A percentile compares a stretch with the other conserved stretches of the same genome.
Conservation (phyloP, 1,140 invertebrate genomes). For the Atta cephalotes region DNA sequence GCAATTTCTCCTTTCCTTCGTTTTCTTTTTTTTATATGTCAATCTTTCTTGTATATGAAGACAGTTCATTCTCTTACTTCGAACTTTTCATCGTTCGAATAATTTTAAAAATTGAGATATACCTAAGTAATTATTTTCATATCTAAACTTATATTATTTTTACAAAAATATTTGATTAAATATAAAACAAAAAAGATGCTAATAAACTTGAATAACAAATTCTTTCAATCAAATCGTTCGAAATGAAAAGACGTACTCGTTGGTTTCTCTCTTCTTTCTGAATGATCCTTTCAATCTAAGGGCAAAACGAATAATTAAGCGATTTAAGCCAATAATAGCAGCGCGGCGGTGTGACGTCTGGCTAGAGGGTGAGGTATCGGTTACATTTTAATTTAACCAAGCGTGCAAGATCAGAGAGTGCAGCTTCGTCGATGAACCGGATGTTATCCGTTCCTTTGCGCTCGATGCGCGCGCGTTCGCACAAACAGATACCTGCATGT, state of each 20-base stretch:
- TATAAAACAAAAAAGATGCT: not conserved
- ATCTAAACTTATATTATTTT: slow-evolving; percentile 11
- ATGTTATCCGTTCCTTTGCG: slow-evolving; percentile 19
- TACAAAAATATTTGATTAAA: not conserved
- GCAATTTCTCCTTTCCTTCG: not conserved
- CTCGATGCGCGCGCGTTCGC: not conserved
- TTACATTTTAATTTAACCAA: slow-evolving; percentile 48
- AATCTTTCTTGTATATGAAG: not conserved
- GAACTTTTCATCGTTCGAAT: not conserved
- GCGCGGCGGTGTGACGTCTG: not conserved
- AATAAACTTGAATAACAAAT: not conserved
- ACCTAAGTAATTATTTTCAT: not conserved
- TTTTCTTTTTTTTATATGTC: not conserved
- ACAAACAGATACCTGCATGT: not conserved
- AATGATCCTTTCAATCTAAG: not conserved
- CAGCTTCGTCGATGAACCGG: not conserved
- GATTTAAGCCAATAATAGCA: slow-evolving; percentile 19
- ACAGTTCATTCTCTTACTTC: no score
- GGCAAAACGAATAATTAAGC: slow-evolving; percentile 12
- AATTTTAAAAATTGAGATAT: not conserved
- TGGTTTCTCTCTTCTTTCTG: not conserved
- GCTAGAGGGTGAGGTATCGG: not conserved
- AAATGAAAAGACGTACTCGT: not conserved
- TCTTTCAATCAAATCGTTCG: not conserved
- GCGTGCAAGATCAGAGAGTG: slow-evolving; percentile 39